Base-by-base conservation (phyloP, 2,797 vertebrate genomes). In the Tangara arthus region DNA sequence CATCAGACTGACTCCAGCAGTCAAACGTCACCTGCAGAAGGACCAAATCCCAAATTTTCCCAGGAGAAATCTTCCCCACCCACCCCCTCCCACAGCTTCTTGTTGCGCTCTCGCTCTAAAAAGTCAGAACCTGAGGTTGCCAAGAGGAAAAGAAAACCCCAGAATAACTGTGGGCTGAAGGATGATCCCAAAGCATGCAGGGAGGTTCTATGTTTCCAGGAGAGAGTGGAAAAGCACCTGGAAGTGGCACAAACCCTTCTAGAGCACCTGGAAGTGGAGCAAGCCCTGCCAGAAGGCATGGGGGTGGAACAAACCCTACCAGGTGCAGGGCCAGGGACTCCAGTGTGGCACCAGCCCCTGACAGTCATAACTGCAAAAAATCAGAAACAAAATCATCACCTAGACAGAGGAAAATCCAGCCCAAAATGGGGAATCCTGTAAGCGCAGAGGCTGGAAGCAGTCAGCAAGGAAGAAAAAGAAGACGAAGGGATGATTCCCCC, bases 401-500 rank as follows among this genome's bases (percentile, higher is more conserved):
- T 0, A 12, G 34, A 3, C 20, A 17, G 10, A 57, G 44, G 15
- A 77, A 70, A 49, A 6, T 3, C 7, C 69, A 64, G 32, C 49
- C 79, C 30, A 3, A 5, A 12, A 2, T 7, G 2, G 12, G 15
- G 9, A 35, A 17, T 66, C 26, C 12, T 15, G 13, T 4, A 61
- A 37, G 46, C 4, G n/a, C 60, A 12, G 56, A 63, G 34, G 59
- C 21, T 23, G 50, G 21, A 1, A 57, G 13, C 37, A 34, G 8
- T 2, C 75, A 47, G 18, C 28, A 34, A 17, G 64, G 41, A 3
- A 35, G 44, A 35, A 71, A 27, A 17, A 47, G 27, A 8, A 3
- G 8, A 0, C 1, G 3, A 11, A 1, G 34, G 12, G 52, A 13
- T 2, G 14, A 11, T 8, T n/a, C 9, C 19, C 4, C 19, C 2